These are phyloP conservation scores for Thumatha senex DNA, from an alignment of 2,888 invertebrate genomes.

Conservation along the genomic window DNA sequence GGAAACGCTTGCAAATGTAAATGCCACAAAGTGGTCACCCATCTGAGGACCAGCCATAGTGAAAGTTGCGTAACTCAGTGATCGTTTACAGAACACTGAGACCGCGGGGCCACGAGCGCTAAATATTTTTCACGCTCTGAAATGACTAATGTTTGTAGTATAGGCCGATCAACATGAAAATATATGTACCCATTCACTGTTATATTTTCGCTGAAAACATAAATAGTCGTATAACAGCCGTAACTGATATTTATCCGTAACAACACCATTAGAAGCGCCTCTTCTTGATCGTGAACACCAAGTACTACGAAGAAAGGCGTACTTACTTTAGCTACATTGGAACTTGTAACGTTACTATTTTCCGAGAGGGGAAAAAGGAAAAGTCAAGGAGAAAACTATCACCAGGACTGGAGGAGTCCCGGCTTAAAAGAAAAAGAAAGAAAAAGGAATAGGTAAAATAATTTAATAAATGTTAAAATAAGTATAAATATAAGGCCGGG, in stretches of 20 bases:
- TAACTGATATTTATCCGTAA: conserved; percentile 19
- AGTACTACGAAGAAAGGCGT: too few relatives aligned
- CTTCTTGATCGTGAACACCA: conserved; percentile 1
- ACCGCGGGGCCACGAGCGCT: neutral
- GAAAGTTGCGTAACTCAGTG: neutral
- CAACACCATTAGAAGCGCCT: conserved; percentile 16
- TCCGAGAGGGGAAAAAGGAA: too few relatives aligned
- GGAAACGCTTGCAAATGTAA: too few relatives aligned
- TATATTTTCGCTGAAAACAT: conserved; percentile 8
- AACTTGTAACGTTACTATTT: too few relatives aligned
- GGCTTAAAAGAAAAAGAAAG: too few relatives aligned
- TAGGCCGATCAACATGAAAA: neutral
- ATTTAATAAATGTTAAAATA: too few relatives aligned
- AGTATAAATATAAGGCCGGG: too few relatives aligned
- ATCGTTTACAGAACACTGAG: neutral
- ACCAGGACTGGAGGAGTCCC: too few relatives aligned
- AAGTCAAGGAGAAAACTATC: too few relatives aligned
- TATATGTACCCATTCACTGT: conserved; percentile 8
- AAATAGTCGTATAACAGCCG: conserved; percentile 18
- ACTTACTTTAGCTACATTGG: neutral
- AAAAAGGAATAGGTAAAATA: too few relatives aligned
- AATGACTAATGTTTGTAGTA: neutral
- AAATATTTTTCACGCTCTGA: neutral
- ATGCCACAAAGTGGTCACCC: too few relatives aligned
- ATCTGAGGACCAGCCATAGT: too few relatives aligned